Evolutionary conservation across 2,113 vertebrate species (phyloP), one percentile per base, ranked within the genome.

Genomic region (Chroicocephalus ridibundus): DNA sequence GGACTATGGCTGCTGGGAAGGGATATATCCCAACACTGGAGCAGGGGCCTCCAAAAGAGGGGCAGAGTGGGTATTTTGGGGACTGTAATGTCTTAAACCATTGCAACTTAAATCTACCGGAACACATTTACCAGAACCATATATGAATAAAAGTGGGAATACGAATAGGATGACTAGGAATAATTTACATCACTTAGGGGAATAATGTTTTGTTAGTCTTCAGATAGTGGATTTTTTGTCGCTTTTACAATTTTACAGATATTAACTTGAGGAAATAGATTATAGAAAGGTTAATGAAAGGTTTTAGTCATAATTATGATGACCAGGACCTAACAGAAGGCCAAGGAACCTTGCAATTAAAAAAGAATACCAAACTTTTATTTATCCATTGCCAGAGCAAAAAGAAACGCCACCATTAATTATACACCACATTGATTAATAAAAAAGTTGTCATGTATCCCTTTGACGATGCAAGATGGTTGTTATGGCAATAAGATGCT

Each of bases 241-340:
- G 49, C 61, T 93, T 92, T 94, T 93, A 88, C 71, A 94, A 78
- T 94, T 96, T 96, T 88, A 96, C 85, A 93, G 71, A 93, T 89
- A 93, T 60, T 89, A 95, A 95, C 90, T 95, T 86, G 61, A 95
- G 91, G 80, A 88, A 95, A 97, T 92, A 95, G 93, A 92, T 96
- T 95, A 96, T 21, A 88, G 94, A 93, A 97, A 97, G 81, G 74
- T 97, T 98, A 98, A 97, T 95, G 89, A 95, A 98, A 97, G 55
- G 74, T 93, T 98, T 96, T 88, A 94, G 81, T 96, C 82, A 89
- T 92, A 91, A 96, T 88, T 95, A 92, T 24, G 44, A 93, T 95
- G 93, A 75, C 92, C 38, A 46, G 44, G 84, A 95, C 95, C 91
- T 92, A 97, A 96, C 34, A 97, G 92, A 83, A 96, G 82, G 83